A percentile compares a stretch with the other conserved stretches of the same genome.
phyloP scores from a whole-genome alignment of 2,888 invertebrate species.

The Ophraella communa region DNA sequence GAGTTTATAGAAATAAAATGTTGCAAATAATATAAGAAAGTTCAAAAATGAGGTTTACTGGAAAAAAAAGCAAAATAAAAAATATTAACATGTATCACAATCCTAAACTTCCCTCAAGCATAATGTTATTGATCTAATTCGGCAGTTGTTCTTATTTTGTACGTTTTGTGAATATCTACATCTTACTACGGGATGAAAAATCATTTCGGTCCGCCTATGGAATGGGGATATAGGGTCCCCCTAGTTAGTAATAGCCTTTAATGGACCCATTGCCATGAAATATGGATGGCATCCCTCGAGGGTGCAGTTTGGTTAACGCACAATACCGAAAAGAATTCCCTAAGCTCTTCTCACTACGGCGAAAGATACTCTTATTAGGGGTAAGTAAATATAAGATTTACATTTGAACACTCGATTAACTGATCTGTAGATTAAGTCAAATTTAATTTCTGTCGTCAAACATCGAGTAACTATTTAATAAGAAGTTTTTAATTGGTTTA shows the following conservation, averaged over 20 bases:
- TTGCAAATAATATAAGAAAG: too few relatives aligned
- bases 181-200: too few relatives aligned
- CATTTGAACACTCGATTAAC: not conserved
- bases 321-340: slow-evolving; percentile 35
- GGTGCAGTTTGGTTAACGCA: slow-evolving; percentile 45
- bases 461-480: not conserved
- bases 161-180: too few relatives aligned
- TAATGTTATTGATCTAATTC: too few relatives aligned
- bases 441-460: not conserved
- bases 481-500: too few relatives aligned
- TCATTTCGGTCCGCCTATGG: slow-evolving; percentile 21
- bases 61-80: too few relatives aligned
- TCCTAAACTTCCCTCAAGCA: too few relatives aligned
- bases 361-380: not conserved
- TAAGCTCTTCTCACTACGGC: not conserved
- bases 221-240: slow-evolving; percentile 49
- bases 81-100: too few relatives aligned
- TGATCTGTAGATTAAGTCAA: not conserved
- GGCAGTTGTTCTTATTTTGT: too few relatives aligned
- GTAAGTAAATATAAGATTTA: not conserved
- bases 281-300: slow-evolving; percentile 53
- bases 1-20: too few relatives aligned
- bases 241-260: slow-evolving; percentile 55
- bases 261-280: slow-evolving; percentile 58
- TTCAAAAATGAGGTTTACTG: too few relatives aligned